phyloP scores from a whole-genome alignment of 2,113 vertebrate species.

The Sphyrna mokarran region DNA sequence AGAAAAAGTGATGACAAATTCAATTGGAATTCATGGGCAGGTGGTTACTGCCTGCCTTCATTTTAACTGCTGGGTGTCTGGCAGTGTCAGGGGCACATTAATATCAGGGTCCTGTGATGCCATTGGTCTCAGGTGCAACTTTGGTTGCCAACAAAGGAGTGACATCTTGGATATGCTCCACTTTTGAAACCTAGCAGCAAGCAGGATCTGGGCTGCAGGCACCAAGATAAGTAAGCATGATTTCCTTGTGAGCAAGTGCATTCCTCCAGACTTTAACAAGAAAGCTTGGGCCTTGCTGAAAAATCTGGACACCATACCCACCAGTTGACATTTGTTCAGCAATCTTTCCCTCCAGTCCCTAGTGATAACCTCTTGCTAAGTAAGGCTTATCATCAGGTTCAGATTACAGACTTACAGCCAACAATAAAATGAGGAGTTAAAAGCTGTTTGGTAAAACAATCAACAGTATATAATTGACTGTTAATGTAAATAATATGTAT shows the following conservation, averaged over 20 bases:
- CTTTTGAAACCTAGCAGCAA: background rate
- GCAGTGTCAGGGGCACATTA: background rate
- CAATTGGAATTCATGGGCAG: background rate
- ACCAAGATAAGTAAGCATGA: background rate
- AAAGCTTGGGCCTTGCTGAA: background rate
- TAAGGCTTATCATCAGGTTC: background rate
- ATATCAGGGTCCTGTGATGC: background rate
- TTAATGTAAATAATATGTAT: background rate
- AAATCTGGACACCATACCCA: background rate
- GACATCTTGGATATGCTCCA: background rate
- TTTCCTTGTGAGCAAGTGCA: background rate
- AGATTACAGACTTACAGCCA: background rate
- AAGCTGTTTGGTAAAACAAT: background rate
- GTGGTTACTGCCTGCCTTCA: background rate
- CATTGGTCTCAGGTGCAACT: background rate
- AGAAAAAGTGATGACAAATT: background rate
- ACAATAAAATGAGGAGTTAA: background rate
- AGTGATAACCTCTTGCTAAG: background rate
- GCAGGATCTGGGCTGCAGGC: background rate
- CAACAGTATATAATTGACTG: background rate
- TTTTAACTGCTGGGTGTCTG: background rate
- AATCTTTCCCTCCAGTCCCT: background rate
- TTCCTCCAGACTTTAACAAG: background rate
- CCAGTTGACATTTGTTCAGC: background rate
- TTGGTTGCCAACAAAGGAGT: background rate